phyloP scores from a whole-genome alignment of 2,888 invertebrate species.

The Megamerina dolium region DNA sequence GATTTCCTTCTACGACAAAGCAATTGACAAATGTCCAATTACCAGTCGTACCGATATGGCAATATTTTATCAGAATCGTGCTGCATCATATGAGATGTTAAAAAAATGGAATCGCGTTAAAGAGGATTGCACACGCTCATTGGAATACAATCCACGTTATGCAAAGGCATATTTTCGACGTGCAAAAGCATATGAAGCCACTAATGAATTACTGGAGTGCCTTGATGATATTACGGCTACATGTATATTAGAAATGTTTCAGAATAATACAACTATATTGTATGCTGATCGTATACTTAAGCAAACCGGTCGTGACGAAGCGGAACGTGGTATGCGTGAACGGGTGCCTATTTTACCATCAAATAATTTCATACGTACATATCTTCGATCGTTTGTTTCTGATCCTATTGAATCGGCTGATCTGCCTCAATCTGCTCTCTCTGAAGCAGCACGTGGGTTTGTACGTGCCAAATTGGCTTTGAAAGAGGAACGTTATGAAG shows the following conservation, averaged over 20 bases:
- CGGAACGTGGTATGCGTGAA: conserved; percentile 65
- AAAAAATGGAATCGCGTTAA: conserved; percentile 79
- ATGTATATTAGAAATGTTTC: conserved; percentile 84
- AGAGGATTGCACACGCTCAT: conserved; percentile 78
- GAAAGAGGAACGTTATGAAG: conserved; percentile 66
- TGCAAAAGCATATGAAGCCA: conserved; percentile 75
- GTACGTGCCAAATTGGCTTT: conserved; percentile 65
- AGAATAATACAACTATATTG: conserved; percentile 70
- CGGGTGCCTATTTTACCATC: conserved; percentile 75
- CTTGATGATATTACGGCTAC: conserved; percentile 91
- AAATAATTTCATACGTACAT: conserved; percentile 76
- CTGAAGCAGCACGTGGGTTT: conserved; percentile 54
- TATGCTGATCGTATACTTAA: conserved; percentile 86
- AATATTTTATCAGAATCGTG: conserved; percentile 92
- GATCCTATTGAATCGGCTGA: conserved; percentile 68
- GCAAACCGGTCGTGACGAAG: conserved; percentile 60
- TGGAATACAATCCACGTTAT: conserved; percentile 79
- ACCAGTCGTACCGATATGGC: conserved; percentile 70
- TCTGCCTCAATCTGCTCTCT: conserved; percentile 31
- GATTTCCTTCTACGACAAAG: conserved; percentile 81
- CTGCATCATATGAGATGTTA: conserved; percentile 89
- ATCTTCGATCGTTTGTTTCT: conserved; percentile 79
- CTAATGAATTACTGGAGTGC: conserved; percentile 71
- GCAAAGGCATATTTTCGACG: conserved; percentile 81
- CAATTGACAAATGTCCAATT: conserved; percentile 81